Evolutionary conservation across 2,888 invertebrate species (phyloP), one percentile per base, ranked within the genome.

Genomic region (Amiota communis): DNA sequence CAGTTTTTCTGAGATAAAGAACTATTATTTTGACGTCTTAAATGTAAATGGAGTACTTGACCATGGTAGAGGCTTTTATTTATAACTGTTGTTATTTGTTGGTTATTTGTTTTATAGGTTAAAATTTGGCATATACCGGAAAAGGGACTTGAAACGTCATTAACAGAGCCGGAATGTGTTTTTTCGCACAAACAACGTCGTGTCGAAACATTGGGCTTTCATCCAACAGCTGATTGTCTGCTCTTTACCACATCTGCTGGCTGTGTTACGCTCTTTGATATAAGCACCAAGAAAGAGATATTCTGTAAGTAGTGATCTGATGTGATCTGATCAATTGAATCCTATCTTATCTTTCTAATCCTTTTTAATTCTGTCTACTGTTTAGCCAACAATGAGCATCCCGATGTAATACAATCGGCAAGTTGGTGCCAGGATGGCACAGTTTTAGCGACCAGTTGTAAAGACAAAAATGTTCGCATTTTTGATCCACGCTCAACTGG

Each of bases 51-150:
- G n/a, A n/a, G n/a, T n/a, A n/a, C n/a, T n/a, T n/a, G n/a, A n/a
- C n/a, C n/a, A n/a, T n/a, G n/a, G n/a, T n/a, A n/a, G n/a, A n/a
- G n/a, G n/a, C n/a, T n/a, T n/a, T n/a, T n/a, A n/a, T n/a, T n/a
- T n/a, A n/a, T n/a, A n/a, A n/a, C n/a, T n/a, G n/a, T n/a, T 36
- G 36, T n/a, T n/a, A n/a, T n/a, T 61, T 17, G 11, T 12, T 20
- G 23, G 61, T 13, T 76, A n/a, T 61, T 53, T 53, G 47, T 74
- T 74, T 85, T 86, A 67, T 83, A 95, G 95, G 93, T 97, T 0
- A 97, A 97, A 91, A 91, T 97, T 73, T 97, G 97, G 97, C 93
- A 95, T 85, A 95, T 97, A 85, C 97, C 97, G 11, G 94, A 94
- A 74, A 93, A 93, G 78, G 96, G 96, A 0, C 89, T 97, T 73